Evolutionary conservation across 2,888 invertebrate genomes (phyloP).

Genomic region (Macroteleia sp.): DNA sequence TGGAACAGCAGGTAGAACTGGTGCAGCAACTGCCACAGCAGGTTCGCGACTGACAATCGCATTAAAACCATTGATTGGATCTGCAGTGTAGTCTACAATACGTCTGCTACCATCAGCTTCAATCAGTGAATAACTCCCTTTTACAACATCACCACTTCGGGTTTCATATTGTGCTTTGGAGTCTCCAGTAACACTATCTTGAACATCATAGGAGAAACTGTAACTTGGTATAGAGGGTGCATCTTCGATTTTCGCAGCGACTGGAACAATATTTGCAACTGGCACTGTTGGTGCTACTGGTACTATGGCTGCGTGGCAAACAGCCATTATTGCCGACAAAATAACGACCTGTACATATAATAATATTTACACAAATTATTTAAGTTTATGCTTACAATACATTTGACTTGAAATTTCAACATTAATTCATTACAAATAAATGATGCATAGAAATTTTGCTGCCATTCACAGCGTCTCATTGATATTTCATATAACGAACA

Average conservation of each 20-base stretch:
- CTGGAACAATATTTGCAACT: slow-evolving; percentile 32
- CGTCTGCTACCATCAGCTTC: slow-evolving; percentile 75
- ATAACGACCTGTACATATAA: slow-evolving; percentile 38
- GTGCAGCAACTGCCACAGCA: slow-evolving; percentile 15
- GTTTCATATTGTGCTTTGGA: slow-evolving; percentile 77
- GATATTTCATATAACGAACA: too few relatives aligned
- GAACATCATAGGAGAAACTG: slow-evolving; percentile 75
- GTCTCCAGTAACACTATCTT: slow-evolving; percentile 72
- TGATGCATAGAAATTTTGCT: too few relatives aligned
- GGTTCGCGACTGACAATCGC: slow-evolving; percentile 54
- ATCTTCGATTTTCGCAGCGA: slow-evolving; percentile 64
- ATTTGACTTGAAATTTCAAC: too few relatives aligned
- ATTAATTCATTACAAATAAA: too few relatives aligned
- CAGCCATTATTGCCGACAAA: slow-evolving; percentile 11
- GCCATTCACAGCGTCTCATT: too few relatives aligned
- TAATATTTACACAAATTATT: too few relatives aligned
- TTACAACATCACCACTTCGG: slow-evolving; percentile 72
- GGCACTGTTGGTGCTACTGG: slow-evolving; percentile 28
- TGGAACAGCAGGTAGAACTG: slow-evolving; percentile 32
- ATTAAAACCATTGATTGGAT: slow-evolving; percentile 68
- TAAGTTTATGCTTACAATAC: too few relatives aligned
- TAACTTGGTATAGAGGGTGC: slow-evolving; percentile 56
- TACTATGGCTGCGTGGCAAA: slow-evolving; percentile 48
- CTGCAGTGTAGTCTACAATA: slow-evolving; percentile 74
- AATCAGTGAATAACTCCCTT: slow-evolving; percentile 75